phyloP scores from a whole-genome alignment of 2,113 vertebrate genomes.

The Propithecus coquereli region DNA sequence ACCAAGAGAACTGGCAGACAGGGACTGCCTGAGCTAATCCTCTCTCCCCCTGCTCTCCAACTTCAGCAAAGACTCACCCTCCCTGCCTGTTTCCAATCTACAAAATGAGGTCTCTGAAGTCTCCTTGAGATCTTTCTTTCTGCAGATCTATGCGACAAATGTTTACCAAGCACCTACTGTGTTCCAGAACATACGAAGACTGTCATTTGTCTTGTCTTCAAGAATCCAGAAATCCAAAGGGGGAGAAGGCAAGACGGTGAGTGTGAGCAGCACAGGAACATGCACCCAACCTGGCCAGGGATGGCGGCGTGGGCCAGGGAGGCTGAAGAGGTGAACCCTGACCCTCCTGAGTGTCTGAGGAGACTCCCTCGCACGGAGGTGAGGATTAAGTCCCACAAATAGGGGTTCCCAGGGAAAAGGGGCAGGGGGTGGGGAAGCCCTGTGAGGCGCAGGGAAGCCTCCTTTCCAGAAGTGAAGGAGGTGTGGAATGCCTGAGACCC shows the following conservation, averaged over 20 bases:
- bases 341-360: background rate
- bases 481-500: background rate
- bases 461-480: background rate
- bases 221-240: background rate
- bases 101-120: background rate
- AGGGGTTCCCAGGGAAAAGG: background rate
- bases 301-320: fast-evolving
- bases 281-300: too few relatives aligned
- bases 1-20: too few relatives aligned
- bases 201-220: background rate
- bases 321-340: background rate
- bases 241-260: background rate
- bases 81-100: background rate
- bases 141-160: background rate
- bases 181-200: background rate
- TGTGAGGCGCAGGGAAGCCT: background rate
- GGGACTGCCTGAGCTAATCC: background rate
- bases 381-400: background rate
- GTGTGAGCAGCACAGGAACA: fast-evolving
- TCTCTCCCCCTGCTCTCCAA: background rate
- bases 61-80: background rate
- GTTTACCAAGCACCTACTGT: background rate
- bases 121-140: background rate
- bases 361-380: background rate
- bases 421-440: too few relatives aligned